Base-by-base conservation (phyloP, 1,140 invertebrate species). In the Lycorma delicatula region DNA sequence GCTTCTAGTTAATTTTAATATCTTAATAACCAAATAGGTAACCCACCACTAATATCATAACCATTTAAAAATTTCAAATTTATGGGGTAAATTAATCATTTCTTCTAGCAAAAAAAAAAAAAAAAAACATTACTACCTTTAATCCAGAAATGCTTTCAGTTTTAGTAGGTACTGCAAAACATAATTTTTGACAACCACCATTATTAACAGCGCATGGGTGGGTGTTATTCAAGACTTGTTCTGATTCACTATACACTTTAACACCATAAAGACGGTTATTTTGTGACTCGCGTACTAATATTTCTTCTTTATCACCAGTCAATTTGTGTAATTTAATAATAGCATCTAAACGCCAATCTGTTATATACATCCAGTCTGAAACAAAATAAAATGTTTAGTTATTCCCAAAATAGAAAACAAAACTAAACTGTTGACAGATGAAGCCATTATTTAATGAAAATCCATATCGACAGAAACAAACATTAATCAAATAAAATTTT, bases 261-360 rank as follows among this genome's bases (percentile, higher is more conserved):
- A 96, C 92, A 6, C 93, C 91, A 67, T 95, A 96, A 0, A 96
- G 71, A 18, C 92, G 75, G 70, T 94, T 94, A 4, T 91, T 93
- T 62, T 92, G 89, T 5, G 92, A 91, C 66, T 94, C 91, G 11
- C 87, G 77, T 0, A 92, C 86, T 62, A 95, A 78, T 60, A 91
- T 85, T 59, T 87, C 83, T 68, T 94, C 91, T 58, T 89, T 83
- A 46, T 86, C 85, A 0, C 91, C 93, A 1, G 86, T 92, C 16
- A 86, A 75, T 70, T 97, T 98, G 66, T 96, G 85, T 56, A 98
- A 75, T 31, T 88, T 77, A 1, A 98, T 86, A 29, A 99, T 97
- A 0, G 95, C 92, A 71, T 98, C 95, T 5, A 97, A 71, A 31
- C 95, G 75, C 94, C 96, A 98, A 70, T 99, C 96, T 0, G 96